A percentile compares a stretch with the other conserved stretches of the same genome.
These are phyloP conservation scores for Ianthella basta DNA, from an alignment of 37 sponge, comb jelly and placozoan species.

Conservation along the genomic window DNA sequence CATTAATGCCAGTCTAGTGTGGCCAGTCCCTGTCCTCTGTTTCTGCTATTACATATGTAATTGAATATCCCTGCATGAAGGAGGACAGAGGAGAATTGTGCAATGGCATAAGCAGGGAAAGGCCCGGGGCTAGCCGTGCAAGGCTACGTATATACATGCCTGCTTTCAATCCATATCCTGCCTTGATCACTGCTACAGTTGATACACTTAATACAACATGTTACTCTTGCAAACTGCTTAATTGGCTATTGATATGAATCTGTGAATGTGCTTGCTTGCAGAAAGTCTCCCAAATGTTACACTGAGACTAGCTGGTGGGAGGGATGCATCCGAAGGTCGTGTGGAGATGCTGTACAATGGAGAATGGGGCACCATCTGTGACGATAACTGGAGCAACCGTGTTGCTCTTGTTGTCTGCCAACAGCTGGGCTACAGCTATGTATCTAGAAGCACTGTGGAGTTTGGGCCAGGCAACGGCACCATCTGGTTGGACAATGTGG, in stretches of 20 bases:
- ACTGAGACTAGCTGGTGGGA: slow-evolving; percentile 32
- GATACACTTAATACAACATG: too few relatives aligned
- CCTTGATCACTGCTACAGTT: too few relatives aligned
- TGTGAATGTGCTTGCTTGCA: background rate
- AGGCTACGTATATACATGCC: too few relatives aligned
- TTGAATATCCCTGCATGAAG: too few relatives aligned
- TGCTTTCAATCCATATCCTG: too few relatives aligned
- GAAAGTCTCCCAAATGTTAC: background rate
- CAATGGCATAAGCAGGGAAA: too few relatives aligned
- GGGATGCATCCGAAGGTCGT: background rate
- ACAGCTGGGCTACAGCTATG: slow-evolving; percentile 33
- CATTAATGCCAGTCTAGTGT: too few relatives aligned
- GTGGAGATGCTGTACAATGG: slow-evolving; percentile 29
- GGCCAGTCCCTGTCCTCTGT: too few relatives aligned
- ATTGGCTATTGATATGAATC: background rate
- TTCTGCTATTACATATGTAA: too few relatives aligned
- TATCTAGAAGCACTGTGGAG: background rate
- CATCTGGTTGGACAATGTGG: slow-evolving; percentile 42
- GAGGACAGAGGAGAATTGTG: too few relatives aligned
- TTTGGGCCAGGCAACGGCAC: slow-evolving; percentile 39
- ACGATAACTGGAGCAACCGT: slow-evolving; percentile 13
- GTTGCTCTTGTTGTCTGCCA: slow-evolving; percentile 36
- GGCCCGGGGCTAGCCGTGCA: too few relatives aligned
- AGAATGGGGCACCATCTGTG: slow-evolving; percentile 51
- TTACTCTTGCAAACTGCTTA: background rate